These are phyloP conservation scores for Cyclina sinensis DNA, from an alignment of 1,140 invertebrate genomes.

Conservation along the genomic window DNA sequence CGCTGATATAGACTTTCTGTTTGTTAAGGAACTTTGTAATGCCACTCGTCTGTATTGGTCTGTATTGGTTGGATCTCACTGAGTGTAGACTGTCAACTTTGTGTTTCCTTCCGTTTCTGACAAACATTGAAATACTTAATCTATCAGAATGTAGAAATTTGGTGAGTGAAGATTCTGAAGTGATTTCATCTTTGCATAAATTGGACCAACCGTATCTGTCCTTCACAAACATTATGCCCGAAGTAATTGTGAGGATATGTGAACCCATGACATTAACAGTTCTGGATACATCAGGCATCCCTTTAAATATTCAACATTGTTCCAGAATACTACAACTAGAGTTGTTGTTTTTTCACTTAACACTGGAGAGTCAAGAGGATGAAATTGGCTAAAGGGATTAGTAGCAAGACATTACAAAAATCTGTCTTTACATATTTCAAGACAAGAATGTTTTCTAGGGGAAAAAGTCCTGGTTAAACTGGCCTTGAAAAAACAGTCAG, in stretches of 20 bases:
- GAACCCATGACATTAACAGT: conserved; percentile 27
- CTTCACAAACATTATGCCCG: conserved; percentile 34
- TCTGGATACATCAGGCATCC: conserved; percentile 34
- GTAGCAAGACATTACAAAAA: conserved; percentile 5
- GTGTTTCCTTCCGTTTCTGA: neutral
- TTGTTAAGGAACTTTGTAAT: neutral
- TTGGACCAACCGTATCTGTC: conserved; percentile 37
- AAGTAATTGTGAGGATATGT: conserved; percentile 30
- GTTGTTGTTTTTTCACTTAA: conserved; percentile 17
- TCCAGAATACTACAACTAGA: conserved; percentile 16
- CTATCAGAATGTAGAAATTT: conserved; percentile 44
- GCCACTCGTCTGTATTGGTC: neutral
- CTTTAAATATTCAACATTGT: conserved; percentile 35
- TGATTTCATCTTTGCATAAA: neutral
- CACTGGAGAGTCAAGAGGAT: conserved; percentile 14
- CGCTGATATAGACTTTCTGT: conserved; percentile 21
- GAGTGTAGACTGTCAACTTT: conserved; percentile 25
- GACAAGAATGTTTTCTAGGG: conserved; percentile 32
- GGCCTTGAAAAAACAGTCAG: neutral
- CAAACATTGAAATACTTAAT: conserved; percentile 46
- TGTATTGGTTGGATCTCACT: conserved; percentile 42
- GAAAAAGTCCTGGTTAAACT: conserved; percentile 22
- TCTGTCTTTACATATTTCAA: conserved; percentile 20
- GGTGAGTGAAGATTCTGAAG: conserved; percentile 34
- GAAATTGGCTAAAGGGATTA: conserved; percentile 23